These are phyloP conservation scores for Pedionomus torquatus DNA, from an alignment of 2,113 vertebrate genomes.

Conservation along the genomic window DNA sequence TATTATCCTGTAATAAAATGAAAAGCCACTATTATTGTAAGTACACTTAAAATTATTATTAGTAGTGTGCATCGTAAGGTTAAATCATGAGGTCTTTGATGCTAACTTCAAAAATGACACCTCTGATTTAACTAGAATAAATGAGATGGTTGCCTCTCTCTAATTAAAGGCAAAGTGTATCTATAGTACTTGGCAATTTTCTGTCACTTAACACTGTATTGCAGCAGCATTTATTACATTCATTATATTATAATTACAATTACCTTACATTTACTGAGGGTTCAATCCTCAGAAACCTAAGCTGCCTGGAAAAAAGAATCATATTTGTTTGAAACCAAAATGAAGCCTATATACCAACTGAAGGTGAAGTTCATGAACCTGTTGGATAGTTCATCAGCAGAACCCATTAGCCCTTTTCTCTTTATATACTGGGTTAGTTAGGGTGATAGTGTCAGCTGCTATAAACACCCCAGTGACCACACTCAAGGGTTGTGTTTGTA, in stretches of 20 bases:
- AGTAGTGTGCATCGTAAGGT: constrained; percentile 42
- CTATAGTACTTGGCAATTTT: constrained; percentile 50
- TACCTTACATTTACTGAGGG: constrained; percentile 14
- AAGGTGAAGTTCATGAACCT: not conserved
- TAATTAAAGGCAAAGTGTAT: constrained; percentile 63
- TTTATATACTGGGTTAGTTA: not conserved
- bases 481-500: not conserved
- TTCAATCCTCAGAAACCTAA: not conserved
- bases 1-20: constrained; percentile 41
- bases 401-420: not conserved
- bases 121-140: constrained; percentile 39
- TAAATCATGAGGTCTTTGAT: constrained; percentile 62
- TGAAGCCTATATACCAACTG: not conserved
- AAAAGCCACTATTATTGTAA: constrained; percentile 55
- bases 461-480: not conserved
- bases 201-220: constrained; percentile 50
- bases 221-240: constrained; percentile 23
- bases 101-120: constrained; percentile 51
- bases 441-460: not conserved
- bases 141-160: constrained; percentile 50
- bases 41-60: constrained; percentile 53
- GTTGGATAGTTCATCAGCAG: not conserved
- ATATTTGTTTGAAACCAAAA: not conserved
- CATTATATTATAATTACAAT: constrained; percentile 44
- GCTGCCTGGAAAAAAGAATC: not conserved